Conservation (phyloP, 2,113 vertebrate genomes). For the Ciconia stormi region DNA sequence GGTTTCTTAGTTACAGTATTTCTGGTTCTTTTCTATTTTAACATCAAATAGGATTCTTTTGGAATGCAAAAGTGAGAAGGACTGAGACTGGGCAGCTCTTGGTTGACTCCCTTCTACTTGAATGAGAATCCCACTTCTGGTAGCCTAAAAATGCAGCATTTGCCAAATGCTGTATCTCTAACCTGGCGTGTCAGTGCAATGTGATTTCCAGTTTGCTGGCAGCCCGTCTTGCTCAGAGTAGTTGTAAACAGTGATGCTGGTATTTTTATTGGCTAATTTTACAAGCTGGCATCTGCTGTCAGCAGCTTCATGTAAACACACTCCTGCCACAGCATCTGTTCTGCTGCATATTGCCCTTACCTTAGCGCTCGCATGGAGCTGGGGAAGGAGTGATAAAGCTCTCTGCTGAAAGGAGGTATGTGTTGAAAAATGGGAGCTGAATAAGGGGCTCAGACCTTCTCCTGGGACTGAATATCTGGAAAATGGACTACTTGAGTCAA, state of each 20-base stretch:
- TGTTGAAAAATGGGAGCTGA: slow-evolving; percentile 29
- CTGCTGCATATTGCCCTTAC: slow-evolving; percentile 59
- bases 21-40: neutral
- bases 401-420: slow-evolving; percentile 24
- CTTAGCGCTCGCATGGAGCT: neutral
- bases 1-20: neutral
- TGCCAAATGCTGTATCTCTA: neutral
- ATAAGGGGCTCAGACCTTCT: neutral
- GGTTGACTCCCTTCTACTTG: neutral
- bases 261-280: slow-evolving; percentile 66
- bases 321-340: slow-evolving; percentile 72
- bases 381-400: slow-evolving; percentile 43
- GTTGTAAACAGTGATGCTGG: slow-evolving; percentile 50
- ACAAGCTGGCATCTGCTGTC: slow-evolving; percentile 67
- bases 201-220: slow-evolving; percentile 12
- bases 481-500: neutral
- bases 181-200: neutral
- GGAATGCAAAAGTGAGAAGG: neutral
- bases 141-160: neutral
- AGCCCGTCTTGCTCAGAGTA: slow-evolving; percentile 20
- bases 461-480: neutral
- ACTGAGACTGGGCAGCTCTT: neutral
- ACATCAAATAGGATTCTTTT: neutral
- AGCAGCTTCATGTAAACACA: slow-evolving; percentile 71
- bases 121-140: neutral